Base-by-base conservation (phyloP, 2,888 invertebrate genomes). In the Hesperia comma region DNA sequence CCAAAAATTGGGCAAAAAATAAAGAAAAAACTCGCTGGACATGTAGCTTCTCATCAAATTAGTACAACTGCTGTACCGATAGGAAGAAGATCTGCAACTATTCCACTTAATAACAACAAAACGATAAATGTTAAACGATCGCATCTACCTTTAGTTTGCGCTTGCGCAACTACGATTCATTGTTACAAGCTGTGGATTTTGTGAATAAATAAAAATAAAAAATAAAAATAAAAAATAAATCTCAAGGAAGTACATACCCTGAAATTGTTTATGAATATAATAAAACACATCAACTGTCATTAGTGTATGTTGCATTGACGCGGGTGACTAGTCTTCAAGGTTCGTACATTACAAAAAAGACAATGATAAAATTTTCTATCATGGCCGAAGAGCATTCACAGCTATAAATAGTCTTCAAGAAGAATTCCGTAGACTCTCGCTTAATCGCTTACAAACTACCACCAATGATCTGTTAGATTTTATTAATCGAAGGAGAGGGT, bases 201-300 rank as follows among this genome's bases (percentile, higher is more conserved):
- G n/a, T n/a, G n/a, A n/a, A n/a, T n/a, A n/a, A n/a, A n/a, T n/a
- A n/a, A n/a, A n/a, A n/a, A n/a, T n/a, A n/a, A n/a, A n/a, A n/a
- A n/a, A n/a, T n/a, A n/a, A n/a, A n/a, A n/a, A n/a, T n/a, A n/a
- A n/a, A n/a, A n/a, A n/a, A n/a, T 66, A 75, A 72, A 61, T 72
- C 71, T 12, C 74, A 74, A 61, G 70, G 72, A n/a, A 72, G 71
- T 19, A 74, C 72, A 43, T 75, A 66, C 55, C 69, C 71, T 64
- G 61, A 63, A 62, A 63, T 75, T 63, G 73, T 75, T 46, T 73
- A 75, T 67, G 72, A 73, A 67, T 74, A 73, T 66, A 58, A 33
- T 33, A 33, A 69, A 56, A 68, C 64, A 64, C 63, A 53, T 57
- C 68, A 60, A n/a, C 46, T 41, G 17, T 68, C 62, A 46, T 68